A percentile compares a stretch with the other conserved stretches of the same genome.
phyloP scores from a whole-genome alignment of 2,888 invertebrate species.

The Chaetoderma sp. region DNA sequence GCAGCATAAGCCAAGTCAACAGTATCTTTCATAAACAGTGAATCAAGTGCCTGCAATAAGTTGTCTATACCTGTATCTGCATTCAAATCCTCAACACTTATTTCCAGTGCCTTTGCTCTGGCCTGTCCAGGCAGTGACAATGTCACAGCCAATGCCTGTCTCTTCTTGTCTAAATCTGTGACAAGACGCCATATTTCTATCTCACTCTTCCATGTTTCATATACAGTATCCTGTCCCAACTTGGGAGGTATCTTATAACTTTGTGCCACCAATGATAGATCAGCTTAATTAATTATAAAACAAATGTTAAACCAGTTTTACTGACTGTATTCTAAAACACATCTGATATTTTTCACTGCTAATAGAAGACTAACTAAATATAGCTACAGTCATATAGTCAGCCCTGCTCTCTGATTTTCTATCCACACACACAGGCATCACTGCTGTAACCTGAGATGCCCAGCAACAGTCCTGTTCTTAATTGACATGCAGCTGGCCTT shows the following conservation, averaged over 20 bases:
- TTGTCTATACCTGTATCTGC: neutral
- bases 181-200: constrained; percentile 8
- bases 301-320: too few relatives aligned
- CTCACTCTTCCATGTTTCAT: constrained; percentile 14
- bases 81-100: neutral
- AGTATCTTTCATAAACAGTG: neutral
- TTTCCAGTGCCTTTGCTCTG: constrained; percentile 6
- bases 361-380: too few relatives aligned
- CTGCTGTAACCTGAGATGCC: too few relatives aligned
- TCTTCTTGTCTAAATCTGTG: constrained; percentile 10
- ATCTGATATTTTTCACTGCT: too few relatives aligned
- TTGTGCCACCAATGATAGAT: neutral
- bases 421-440: too few relatives aligned
- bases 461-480: too few relatives aligned
- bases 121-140: constrained; percentile 6
- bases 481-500: too few relatives aligned
- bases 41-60: neutral
- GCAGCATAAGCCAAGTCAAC: neutral
- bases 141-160: constrained; percentile 12
- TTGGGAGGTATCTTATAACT: neutral
- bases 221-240: neutral
- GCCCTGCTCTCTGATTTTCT: too few relatives aligned
- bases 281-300: too few relatives aligned
- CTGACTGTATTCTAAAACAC: too few relatives aligned
- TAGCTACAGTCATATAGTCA: too few relatives aligned